Conservation (phyloP, 2,888 invertebrate genomes). For the Saturnia pavonia region DNA sequence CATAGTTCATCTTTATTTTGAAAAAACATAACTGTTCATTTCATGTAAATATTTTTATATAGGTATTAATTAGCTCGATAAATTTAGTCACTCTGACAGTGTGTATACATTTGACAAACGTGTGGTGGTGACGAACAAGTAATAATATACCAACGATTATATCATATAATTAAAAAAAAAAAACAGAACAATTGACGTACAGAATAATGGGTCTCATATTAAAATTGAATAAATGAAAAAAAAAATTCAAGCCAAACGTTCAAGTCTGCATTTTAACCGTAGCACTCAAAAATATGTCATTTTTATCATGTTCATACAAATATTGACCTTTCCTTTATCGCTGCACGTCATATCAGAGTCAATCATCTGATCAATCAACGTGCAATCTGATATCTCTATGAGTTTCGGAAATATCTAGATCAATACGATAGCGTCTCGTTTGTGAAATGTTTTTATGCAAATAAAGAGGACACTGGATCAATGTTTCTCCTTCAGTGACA, state of each 20-base stretch:
- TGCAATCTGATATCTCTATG: constrained; percentile 32
- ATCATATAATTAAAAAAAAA: too few species aligned
- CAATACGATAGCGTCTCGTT: neutral
- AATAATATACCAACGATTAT: too few species aligned
- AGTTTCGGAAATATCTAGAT: constrained; percentile 25
- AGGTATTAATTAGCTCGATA: too few species aligned
- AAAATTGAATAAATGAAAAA: too few species aligned
- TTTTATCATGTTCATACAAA: constrained; percentile 4
- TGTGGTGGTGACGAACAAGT: too few species aligned
- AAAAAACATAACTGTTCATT: neutral
- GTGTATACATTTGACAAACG: too few species aligned
- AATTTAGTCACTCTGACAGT: too few species aligned
- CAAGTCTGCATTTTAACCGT: neutral
- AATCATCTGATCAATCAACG: constrained; percentile 41
- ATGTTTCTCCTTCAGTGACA: constrained; percentile 1
- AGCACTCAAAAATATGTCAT: neutral
- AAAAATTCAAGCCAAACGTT: neutral
- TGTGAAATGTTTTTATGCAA: constrained; percentile 13
- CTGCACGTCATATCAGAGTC: constrained; percentile 27
- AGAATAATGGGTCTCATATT: too few species aligned
- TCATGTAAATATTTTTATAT: neutral
- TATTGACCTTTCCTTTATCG: constrained; percentile 25
- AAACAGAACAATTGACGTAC: too few species aligned
- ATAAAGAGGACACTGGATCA: constrained; percentile 13
- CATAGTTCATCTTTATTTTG: too few species aligned